Evolutionary conservation across 2,888 invertebrate species (phyloP), one percentile per base, ranked within the genome.

Genomic region (Orgyia antiqua): DNA sequence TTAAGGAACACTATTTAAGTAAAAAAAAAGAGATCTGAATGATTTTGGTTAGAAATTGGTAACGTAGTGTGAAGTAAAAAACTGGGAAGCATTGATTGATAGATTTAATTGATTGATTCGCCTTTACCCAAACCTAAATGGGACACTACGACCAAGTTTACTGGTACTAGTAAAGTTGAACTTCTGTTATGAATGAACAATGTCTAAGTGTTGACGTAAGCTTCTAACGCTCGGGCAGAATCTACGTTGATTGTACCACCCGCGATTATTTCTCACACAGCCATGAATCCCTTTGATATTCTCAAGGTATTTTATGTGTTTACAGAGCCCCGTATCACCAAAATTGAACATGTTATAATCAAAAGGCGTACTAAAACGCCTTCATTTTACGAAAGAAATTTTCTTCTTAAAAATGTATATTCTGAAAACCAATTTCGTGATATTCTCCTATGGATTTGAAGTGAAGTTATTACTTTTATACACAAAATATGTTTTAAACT

Each of bases 271-370:
- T 52, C 46, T 29, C 38, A 36, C 39, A 36, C 39, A 24, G n/a
- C 30, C 27, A 35, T 29, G 30, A 30, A 38, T 39, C 36, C 36
- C 39, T 56, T 56, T 53, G 53, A 56, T 52, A 53, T 49, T 50
- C 50, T 23, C n/a, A 34, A 55, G 42, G 36, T 45, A 36, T 39
- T 26, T 39, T 45, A 45, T 33, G 41, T 45, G 39, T 54, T 45
- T 48, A 55, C 39, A 36, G 24, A 30, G 24, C 29, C 24, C 31
- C 34, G 27, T 37, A 41, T 45, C 55, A 45, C 54, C 42, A 45
- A 47, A 55, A 50, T 55, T 50, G 45, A 52, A 51, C 41, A 48
- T 39, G 39, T 40, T 45, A 58, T 58, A 44, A 52, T 51, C 41
- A 51, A 48, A 41, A 42, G 20, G 30, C 29, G 36, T 37, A 32